phyloP scores from a whole-genome alignment of 2,113 vertebrate genomes.

The Chlorodrepanis virens region DNA sequence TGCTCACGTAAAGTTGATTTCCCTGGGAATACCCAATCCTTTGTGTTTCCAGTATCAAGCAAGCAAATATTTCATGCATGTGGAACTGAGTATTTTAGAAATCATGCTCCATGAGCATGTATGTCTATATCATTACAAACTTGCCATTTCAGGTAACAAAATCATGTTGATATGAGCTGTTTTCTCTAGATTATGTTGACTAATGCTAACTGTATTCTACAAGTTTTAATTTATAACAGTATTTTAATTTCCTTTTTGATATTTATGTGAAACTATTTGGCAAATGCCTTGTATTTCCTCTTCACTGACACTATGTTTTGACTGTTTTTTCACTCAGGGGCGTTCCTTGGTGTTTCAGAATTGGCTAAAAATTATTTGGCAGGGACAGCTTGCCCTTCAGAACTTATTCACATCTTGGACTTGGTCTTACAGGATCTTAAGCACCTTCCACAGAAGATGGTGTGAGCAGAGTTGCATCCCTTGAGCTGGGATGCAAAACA shows the following conservation, averaged over 20 bases:
- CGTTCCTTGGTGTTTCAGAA: neutral
- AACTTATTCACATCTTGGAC: neutral
- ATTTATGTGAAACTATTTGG: neutral
- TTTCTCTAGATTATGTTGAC: neutral
- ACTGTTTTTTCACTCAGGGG: neutral
- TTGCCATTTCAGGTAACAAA: neutral
- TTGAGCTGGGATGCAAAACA: neutral
- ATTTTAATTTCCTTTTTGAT: neutral
- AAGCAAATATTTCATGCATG: neutral
- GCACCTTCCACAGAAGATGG: rapidly evolving
- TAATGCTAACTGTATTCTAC: neutral
- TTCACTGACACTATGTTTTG: neutral
- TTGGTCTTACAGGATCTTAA: neutral
- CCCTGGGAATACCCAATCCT: neutral
- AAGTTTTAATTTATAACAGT: neutral
- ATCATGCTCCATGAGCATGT: neutral
- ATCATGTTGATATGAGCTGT: neutral
- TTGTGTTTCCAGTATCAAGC: neutral
- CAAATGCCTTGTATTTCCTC: neutral
- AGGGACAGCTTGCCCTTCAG: neutral
- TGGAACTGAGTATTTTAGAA: neutral
- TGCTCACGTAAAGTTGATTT: neutral
- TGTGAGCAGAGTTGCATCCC: neutral
- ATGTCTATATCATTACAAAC: neutral
- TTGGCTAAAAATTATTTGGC: neutral